Percentiles rank a stretch among this genome's conserved stretches.
These are phyloP conservation scores for Yasuhikotakia modesta DNA, from an alignment of 2,797 vertebrate genomes.

Conservation along the genomic window DNA sequence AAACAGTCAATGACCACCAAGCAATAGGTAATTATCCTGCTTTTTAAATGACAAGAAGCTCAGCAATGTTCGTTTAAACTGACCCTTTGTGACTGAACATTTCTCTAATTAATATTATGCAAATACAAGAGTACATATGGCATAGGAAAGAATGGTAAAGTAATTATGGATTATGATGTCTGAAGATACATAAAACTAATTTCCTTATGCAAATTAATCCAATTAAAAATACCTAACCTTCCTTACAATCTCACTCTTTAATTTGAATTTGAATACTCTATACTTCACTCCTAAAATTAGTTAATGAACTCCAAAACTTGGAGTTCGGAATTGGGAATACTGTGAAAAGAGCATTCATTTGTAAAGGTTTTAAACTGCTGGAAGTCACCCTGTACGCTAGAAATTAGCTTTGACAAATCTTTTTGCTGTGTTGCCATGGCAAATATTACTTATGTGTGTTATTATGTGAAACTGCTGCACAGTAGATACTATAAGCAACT, in stretches of 20 bases:
- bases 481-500: neutral
- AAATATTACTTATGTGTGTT: neutral
- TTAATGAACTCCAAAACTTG: constrained; percentile 45
- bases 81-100: constrained; percentile 55
- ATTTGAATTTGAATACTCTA: constrained; percentile 53
- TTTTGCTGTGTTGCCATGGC: constrained; percentile 14
- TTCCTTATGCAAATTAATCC: constrained; percentile 57
- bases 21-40: constrained; percentile 49
- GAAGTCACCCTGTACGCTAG: neutral
- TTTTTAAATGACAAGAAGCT: constrained; percentile 51
- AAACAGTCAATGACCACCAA: constrained; percentile 37
- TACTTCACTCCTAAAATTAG: constrained; percentile 47
- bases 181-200: constrained; percentile 60
- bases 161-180: constrained; percentile 60
- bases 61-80: constrained; percentile 52
- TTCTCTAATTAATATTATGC: constrained; percentile 61
- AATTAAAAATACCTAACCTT: constrained; percentile 55
- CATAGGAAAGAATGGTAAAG: constrained; percentile 44
- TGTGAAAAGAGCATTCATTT: constrained; percentile 17
- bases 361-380: constrained; percentile 2
- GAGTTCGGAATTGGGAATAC: constrained; percentile 23
- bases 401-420: constrained; percentile 17
- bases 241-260: constrained; percentile 44
- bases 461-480: constrained; percentile 13
- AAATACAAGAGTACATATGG: constrained; percentile 57